Base-by-base conservation (phyloP, 2,888 invertebrate genomes). In the Polydrusus pterygomalis region DNA sequence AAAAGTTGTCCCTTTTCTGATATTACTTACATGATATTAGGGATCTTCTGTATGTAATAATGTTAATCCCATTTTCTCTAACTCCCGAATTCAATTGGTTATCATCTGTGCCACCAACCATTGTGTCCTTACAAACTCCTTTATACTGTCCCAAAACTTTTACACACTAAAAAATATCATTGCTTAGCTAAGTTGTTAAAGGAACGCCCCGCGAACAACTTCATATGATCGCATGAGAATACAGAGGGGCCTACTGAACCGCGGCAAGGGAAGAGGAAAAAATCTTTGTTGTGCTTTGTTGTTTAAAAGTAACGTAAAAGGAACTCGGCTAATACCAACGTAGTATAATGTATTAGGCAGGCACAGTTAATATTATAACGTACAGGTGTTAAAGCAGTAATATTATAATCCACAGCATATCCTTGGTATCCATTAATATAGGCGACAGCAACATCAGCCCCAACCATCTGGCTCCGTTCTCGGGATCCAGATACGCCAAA, bases 401-500 rank as follows among this genome's bases (percentile, higher is more conserved):
- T 91, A 85, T 96, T 96, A 86, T 96, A 97, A 89, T 97, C 97
- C 0, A 90, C 88, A 10, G 94, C 94, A 82, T 91, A 91, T 0
- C 95, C 96, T 79, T 94, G 90, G 73, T 91, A 90, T 1, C 90
- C 91, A 85, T 94, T 92, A 85, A 94, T 92, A 80, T 92, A 93
- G 6, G 93, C 93, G 40, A 97, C 90, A 0, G 95, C 93, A 43
- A 95, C 93, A 89, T 97, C 97, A 0, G 95, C 92, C 62, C 95
- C 96, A 82, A 94, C 88, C 97, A 97, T 97, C 87, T 91, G 91
- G 80, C 95, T 93, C 49, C 89, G 89, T 18, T 89, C 88, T 9
- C 88, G 88, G 0, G 93, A 92, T 63, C 97, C 97, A 25, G 96
- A 96, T 68, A 96, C 88, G 40, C 97, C 97, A 87, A 97, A 96